These are phyloP conservation scores for Onychostoma macrolepis DNA, from an alignment of 2,113 vertebrate genomes.

Conservation along the genomic window DNA sequence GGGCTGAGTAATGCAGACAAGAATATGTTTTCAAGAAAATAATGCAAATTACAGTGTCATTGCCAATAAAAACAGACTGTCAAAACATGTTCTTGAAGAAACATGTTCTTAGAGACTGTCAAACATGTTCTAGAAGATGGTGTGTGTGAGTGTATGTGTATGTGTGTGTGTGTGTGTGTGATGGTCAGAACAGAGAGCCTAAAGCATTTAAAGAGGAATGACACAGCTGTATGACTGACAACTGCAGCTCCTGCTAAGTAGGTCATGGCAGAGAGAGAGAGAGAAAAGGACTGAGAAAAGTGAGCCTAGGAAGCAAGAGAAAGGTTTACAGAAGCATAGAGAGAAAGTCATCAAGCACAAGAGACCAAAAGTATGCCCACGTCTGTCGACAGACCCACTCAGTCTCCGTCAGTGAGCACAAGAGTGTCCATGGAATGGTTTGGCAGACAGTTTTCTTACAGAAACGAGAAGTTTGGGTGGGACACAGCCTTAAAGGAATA, in stretches of 20 bases:
- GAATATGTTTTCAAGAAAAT: neutral
- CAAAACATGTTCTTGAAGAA: too few species aligned
- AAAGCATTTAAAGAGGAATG: constrained; percentile 29
- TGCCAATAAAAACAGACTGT: neutral
- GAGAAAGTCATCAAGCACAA: constrained; percentile 17
- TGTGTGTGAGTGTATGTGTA: neutral
- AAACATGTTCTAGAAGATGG: constrained; percentile 5
- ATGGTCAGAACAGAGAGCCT: constrained; percentile 51
- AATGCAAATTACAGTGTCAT: neutral
- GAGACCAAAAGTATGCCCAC: constrained; percentile 1
- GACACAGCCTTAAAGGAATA: neutral
- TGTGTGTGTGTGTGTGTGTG: constrained; percentile 10
- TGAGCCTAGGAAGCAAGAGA: neutral
- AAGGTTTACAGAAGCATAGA: constrained; percentile 28
- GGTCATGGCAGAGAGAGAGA: constrained; percentile 56
- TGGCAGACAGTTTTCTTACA: neutral
- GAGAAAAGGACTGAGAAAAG: constrained; percentile 1
- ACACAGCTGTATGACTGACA: constrained; percentile 66
- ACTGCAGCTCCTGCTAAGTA: constrained; percentile 63
- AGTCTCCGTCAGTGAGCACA: neutral
- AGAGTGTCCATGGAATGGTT: constrained; percentile 8
- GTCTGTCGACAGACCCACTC: neutral
- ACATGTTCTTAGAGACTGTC: neutral
- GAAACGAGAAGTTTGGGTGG: neutral
- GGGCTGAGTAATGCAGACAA: neutral